Evolutionary conservation across 2,113 vertebrate genomes (phyloP), one percentile per base, ranked within the genome.

Genomic region (Caranx melampygus): DNA sequence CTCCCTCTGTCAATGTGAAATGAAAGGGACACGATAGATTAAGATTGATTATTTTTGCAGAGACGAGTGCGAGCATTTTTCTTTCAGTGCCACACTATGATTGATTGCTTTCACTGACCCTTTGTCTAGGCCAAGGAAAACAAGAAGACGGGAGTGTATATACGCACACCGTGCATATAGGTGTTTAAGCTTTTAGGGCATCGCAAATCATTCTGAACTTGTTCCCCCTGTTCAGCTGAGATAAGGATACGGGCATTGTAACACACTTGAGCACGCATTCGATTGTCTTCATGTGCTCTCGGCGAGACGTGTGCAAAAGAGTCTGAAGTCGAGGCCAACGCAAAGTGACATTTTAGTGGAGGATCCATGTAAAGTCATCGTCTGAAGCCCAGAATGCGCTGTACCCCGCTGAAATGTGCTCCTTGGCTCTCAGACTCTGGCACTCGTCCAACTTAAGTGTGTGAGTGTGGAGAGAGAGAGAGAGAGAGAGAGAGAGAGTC

Each of bases 1-100:
- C 77, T 79, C 64, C 44, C 34, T 64, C 18, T 63, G 74, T 79
- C 81, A 68, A 55, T 75, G 71, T 73, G 54, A 61, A 81, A 86
- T 44, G 60, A 86, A 84, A 76, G 58, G 61, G 52, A 69, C 57
- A 49, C 55, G 9, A 87, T 81, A 57, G 81, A 91, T 83, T 75
- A 76, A 87, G 68, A 89, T 88, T 82, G 73, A 87, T 88, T 85
- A 63, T 72, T 81, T 83, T 80, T 45, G 45, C 65, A 21, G 6
- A 11, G 21, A 59, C 15, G 14, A 72, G 63, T 3, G 52, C 20
- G 4, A 79, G 72, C 64, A 40, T 70, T 86, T 84, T 82, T 77
- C 74, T 67, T 78, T 52, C 42, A 3, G 54, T 0, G 76, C 62
- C 44, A 7, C 35, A 2, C 57, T 10, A 0, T 62, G 84, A 90